A percentile compares a stretch with the other conserved stretches of the same genome.
These are phyloP conservation scores for Blastomussa wellsi DNA, from an alignment of 92 coral and sea anemone species.

Conservation along the genomic window DNA sequence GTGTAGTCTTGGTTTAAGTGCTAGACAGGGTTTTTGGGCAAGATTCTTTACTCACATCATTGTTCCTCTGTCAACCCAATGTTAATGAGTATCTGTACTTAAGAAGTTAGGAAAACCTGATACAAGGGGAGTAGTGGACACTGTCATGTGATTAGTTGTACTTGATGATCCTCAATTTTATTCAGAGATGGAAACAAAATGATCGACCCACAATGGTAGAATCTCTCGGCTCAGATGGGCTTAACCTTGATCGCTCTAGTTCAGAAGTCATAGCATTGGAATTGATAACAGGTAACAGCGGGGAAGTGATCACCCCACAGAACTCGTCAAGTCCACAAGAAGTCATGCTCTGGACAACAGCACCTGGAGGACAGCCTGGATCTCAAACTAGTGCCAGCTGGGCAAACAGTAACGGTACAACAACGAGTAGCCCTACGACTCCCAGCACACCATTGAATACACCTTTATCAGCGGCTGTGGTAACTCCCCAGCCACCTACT, in stretches of 20 bases:
- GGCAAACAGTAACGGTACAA: conserved; percentile 32
- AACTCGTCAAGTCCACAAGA: conserved; percentile 37
- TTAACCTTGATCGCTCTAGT: conserved; percentile 27
- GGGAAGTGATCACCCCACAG: conserved; percentile 25
- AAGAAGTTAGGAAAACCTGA: too few relatives aligned
- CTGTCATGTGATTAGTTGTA: too few relatives aligned
- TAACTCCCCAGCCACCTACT: not conserved
- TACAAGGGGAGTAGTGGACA: too few relatives aligned
- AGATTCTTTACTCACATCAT: too few relatives aligned
- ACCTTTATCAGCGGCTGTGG: conserved; percentile 34
- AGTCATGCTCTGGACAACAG: conserved; percentile 45
- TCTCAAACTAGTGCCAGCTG: conserved; percentile 27
- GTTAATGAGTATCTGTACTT: too few relatives aligned
- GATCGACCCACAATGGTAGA: conserved; percentile 50
- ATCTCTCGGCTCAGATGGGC: conserved; percentile 31
- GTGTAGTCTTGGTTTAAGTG: not conserved
- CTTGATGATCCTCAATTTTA: not conserved
- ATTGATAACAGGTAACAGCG: conserved; percentile 14
- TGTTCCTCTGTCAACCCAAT: too few relatives aligned
- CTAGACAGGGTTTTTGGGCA: not conserved
- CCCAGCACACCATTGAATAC: conserved; percentile 65
- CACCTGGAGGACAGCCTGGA: conserved; percentile 25
- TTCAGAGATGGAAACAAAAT: conserved; percentile 34
- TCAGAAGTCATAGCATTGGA: conserved; percentile 21
- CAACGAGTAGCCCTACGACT: conserved; percentile 13